Evolutionary conservation across 2,888 invertebrate genomes (phyloP).

Genomic region (Heterodera filipjevi): DNA sequence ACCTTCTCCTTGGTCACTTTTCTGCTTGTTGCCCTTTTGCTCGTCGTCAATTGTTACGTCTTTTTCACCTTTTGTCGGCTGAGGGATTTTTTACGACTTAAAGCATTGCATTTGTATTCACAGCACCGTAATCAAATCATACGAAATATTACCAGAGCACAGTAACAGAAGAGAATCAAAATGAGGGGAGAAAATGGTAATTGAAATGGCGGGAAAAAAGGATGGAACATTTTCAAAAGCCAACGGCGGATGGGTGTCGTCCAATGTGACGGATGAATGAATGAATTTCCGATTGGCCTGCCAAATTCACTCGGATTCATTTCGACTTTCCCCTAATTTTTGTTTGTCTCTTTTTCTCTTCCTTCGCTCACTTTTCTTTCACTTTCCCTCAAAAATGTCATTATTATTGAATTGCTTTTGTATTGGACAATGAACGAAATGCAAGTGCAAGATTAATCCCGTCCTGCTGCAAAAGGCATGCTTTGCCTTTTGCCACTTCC

Average conservation of each 20-base stretch:
- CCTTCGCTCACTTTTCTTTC: background rate
- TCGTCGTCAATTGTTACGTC: slow-evolving; percentile 38
- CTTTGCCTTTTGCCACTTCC: background rate
- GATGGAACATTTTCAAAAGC: background rate
- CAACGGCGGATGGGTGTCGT: background rate
- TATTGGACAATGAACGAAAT: slow-evolving; percentile 9
- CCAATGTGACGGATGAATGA: too few species aligned
- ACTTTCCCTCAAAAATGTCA: background rate
- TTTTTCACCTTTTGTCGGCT: slow-evolving; percentile 37
- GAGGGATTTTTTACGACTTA: slow-evolving; percentile 39
- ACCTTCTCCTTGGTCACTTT: slow-evolving; percentile 39
- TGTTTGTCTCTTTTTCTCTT: background rate
- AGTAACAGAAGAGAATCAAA: background rate
- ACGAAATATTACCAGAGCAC: slow-evolving; percentile 20
- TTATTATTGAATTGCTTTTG: background rate
- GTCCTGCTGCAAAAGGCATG: slow-evolving; percentile 1
- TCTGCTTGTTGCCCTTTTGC: slow-evolving; percentile 36
- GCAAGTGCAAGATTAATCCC: background rate
- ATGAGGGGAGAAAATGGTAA: background rate
- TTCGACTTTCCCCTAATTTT: background rate
- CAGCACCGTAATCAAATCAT: slow-evolving; percentile 34
- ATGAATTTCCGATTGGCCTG: background rate
- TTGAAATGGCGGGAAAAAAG: background rate
- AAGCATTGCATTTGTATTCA: slow-evolving; percentile 39
- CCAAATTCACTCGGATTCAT: background rate